Evolutionary conservation across 2,113 vertebrate species (phyloP).

Genomic region (Eulemur rufifrons): DNA sequence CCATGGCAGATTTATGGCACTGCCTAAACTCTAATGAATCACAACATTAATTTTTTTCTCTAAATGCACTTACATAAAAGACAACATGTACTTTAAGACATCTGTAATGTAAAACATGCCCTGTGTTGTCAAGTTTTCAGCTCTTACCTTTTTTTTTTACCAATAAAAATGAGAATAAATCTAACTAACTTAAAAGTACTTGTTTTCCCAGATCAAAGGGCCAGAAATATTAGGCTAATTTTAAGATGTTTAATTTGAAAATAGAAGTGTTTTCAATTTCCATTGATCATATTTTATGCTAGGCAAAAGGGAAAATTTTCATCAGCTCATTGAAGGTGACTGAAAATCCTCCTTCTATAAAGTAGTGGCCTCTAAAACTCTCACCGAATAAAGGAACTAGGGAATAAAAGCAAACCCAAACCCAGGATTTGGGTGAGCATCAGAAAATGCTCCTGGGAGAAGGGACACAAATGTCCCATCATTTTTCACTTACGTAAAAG

Average conservation of each 20-base stretch:
- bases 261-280: neutral
- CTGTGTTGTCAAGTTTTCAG: slow-evolving; percentile 5
- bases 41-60: neutral
- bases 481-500: neutral
- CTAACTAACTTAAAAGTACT: neutral
- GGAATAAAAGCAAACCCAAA: neutral
- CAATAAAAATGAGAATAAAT: slow-evolving; percentile 19
- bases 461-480: neutral
- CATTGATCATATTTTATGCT: neutral
- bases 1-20: neutral
- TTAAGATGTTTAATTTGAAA: slow-evolving; percentile 24
- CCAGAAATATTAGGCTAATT: neutral
- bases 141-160: neutral
- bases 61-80: slow-evolving; percentile 3
- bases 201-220: neutral
- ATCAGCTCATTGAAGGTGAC: neutral
- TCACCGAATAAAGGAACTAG: neutral
- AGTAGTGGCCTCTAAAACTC: neutral
- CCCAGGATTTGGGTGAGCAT: neutral
- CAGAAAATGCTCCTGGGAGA: neutral
- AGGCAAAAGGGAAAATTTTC: neutral
- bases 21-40: neutral
- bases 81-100: neutral
- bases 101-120: neutral
- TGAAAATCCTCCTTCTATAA: neutral